phyloP scores from a whole-genome alignment of 2,888 invertebrate species.

The Drosophila buzzatii region DNA sequence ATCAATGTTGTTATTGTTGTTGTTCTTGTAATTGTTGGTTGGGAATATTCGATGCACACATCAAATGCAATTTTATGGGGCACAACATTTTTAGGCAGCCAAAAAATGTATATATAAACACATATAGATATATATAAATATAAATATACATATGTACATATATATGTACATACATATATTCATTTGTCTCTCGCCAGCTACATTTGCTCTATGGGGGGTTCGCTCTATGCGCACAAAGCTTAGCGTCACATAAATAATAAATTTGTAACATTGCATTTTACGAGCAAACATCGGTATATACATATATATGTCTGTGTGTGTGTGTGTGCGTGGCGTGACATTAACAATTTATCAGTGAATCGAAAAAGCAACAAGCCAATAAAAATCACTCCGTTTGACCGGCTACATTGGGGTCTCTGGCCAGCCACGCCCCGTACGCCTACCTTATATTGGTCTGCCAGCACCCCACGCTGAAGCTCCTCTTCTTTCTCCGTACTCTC shows the following conservation, averaged over 20 bases:
- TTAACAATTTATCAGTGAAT: conserved; percentile 79
- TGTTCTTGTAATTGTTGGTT: conserved; percentile 18
- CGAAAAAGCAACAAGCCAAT: conserved; percentile 79
- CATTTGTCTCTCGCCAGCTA: conserved; percentile 8
- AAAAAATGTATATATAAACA: conserved; percentile 5
- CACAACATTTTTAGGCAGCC: conserved; percentile 42
- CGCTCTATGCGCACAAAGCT: conserved; percentile 62
- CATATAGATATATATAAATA: not conserved
- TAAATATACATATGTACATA: not conserved
- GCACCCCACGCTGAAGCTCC: not conserved
- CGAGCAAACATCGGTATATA: conserved; percentile 27
- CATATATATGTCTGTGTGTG: conserved; percentile 23
- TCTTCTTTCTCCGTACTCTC: too few relatives aligned
- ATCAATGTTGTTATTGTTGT: not conserved
- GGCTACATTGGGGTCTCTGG: conserved; percentile 60
- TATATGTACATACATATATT: not conserved
- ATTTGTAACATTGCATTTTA: conserved; percentile 76
- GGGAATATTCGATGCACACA: conserved; percentile 53
- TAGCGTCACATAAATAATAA: conserved; percentile 78
- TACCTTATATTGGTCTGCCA: not conserved
- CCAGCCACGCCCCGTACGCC: conserved; percentile 5
- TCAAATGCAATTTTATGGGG: conserved; percentile 56
- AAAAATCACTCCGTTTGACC: conserved; percentile 80
- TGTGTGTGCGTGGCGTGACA: conserved; percentile 60
- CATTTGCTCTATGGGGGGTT: conserved; percentile 8